Evolutionary conservation across 2,797 vertebrate genomes (phyloP).

Genomic region (Sebastes miniatus): DNA sequence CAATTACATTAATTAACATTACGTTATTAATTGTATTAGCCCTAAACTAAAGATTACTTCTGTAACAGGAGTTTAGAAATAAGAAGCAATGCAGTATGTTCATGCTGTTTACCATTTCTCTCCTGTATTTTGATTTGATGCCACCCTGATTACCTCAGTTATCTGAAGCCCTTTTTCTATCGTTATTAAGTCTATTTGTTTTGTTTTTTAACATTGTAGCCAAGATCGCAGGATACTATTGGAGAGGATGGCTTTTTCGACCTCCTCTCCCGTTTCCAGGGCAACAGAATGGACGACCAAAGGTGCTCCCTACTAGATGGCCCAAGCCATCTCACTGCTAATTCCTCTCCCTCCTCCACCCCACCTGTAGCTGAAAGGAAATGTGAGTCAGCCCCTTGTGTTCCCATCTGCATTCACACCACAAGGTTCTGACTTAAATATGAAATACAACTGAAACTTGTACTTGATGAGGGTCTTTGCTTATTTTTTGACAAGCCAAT

Average conservation of each 20-base stretch:
- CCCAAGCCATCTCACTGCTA: conserved; percentile 68
- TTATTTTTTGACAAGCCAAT: background rate
- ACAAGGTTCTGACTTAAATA: background rate
- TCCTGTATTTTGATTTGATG: background rate
- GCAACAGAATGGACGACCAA: conserved; percentile 97
- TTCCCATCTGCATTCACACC: conserved; percentile 68
- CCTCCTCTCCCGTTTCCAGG: conserved; percentile 94
- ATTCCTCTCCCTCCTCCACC: conserved; percentile 75
- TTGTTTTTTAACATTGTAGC: conserved; percentile 52
- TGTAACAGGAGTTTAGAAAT: background rate
- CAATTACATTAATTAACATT: background rate
- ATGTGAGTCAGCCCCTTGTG: conserved; percentile 82
- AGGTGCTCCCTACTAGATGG: conserved; percentile 88
- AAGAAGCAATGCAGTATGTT: too few species aligned
- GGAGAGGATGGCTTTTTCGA: conserved; percentile 97
- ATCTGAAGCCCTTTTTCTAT: background rate
- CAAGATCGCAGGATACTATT: conserved; percentile 78
- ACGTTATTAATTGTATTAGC: too few species aligned
- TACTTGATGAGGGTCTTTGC: too few species aligned
- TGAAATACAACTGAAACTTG: background rate
- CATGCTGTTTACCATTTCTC: background rate
- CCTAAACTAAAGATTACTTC: background rate
- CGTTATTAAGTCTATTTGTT: background rate
- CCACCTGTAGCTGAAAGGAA: conserved; percentile 83
- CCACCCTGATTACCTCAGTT: background rate